Evolutionary conservation across 2,113 vertebrate genomes (phyloP).

Genomic region (Gymnarchus niloticus): DNA sequence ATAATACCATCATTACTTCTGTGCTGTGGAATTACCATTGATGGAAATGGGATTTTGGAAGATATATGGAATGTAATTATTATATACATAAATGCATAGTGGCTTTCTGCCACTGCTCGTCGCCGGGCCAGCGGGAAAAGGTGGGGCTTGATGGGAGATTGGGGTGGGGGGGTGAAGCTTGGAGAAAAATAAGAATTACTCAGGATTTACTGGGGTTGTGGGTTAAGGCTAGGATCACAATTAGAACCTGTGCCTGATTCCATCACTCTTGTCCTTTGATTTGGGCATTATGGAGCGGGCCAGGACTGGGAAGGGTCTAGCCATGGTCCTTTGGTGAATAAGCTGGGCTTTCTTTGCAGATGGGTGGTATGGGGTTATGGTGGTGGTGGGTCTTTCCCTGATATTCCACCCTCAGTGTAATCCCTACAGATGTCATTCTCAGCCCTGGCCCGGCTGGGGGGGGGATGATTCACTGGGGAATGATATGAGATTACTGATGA

Average conservation of each 20-base stretch:
- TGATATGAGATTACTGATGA: background rate
- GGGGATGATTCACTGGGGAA: background rate
- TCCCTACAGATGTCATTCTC: conserved; percentile 6
- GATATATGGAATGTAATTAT: conserved; percentile 69
- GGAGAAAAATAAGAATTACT: conserved; percentile 22
- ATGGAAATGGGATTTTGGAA: conserved; percentile 68
- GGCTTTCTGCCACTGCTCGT: conserved; percentile 36
- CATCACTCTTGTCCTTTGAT: conserved; percentile 12
- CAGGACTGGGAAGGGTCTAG: background rate
- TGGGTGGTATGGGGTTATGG: conserved; percentile 24
- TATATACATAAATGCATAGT: conserved; percentile 66
- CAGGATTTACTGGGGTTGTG: conserved; percentile 1
- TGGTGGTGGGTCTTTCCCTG: conserved; percentile 17
- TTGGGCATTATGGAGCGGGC: background rate
- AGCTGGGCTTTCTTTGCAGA: conserved; percentile 40
- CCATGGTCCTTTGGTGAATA: conserved; percentile 35
- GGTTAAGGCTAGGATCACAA: conserved; percentile 10
- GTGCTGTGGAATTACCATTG: conserved; percentile 58
- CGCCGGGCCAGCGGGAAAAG: background rate
- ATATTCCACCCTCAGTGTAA: conserved; percentile 14
- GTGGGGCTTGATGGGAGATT: background rate
- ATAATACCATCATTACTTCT: conserved; percentile 67
- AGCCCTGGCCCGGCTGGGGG: background rate
- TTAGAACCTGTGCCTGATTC: conserved; percentile 16
- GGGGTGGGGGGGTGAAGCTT: background rate